These are phyloP conservation scores for Thermophis baileyi DNA, from an alignment of 2,113 vertebrate genomes.

Conservation along the genomic window DNA sequence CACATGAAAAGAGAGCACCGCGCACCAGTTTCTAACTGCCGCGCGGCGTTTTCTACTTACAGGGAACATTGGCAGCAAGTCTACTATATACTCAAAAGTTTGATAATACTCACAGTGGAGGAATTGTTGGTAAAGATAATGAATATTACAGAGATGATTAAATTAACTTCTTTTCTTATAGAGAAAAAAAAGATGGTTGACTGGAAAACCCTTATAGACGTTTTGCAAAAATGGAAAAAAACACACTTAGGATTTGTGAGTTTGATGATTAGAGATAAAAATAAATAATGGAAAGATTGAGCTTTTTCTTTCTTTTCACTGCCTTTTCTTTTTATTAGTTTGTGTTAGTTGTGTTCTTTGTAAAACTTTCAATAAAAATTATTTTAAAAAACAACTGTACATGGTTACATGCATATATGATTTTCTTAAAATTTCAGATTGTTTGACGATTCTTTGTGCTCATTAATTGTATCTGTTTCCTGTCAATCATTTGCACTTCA, in stretches of 20 bases:
- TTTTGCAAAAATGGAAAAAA: neutral
- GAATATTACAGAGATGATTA: neutral
- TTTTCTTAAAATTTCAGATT: neutral
- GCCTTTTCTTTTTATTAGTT: neutral
- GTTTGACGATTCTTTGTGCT: neutral
- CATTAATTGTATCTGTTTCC: neutral
- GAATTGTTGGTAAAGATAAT: neutral
- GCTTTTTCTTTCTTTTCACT: neutral
- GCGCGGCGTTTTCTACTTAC: no score
- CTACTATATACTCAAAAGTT: neutral
- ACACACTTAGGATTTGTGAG: neutral
- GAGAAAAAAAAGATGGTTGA: neutral
- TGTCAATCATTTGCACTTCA: neutral
- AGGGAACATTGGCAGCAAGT: no score
- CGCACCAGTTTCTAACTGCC: no score
- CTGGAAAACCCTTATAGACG: neutral
- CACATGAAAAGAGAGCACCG: no score
- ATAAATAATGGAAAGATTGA: neutral
- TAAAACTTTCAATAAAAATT: neutral
- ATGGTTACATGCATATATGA: neutral
- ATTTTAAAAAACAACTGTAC: neutral
- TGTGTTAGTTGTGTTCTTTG: neutral
- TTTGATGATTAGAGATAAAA: neutral
- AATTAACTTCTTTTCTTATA: neutral
- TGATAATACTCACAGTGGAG: neutral